Percentiles rank a stretch among this genome's conserved stretches.
Evolutionary conservation across 1,140 invertebrate genomes (phyloP).

Genomic region (Drosophila mauritiana): DNA sequence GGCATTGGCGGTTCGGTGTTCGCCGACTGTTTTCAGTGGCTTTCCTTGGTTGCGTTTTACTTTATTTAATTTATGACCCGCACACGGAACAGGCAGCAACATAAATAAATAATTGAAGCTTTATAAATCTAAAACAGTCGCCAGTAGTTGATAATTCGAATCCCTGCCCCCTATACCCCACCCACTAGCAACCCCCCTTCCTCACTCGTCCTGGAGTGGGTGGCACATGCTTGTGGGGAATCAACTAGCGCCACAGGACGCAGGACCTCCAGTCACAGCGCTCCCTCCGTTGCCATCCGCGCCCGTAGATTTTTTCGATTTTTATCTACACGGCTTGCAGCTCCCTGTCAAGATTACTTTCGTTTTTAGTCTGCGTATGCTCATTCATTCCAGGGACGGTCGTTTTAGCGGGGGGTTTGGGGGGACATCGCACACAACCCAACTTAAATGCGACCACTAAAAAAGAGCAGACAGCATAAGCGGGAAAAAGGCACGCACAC

Average conservation of each 20-base stretch:
- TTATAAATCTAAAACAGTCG: conserved; percentile 61
- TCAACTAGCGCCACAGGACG: not conserved
- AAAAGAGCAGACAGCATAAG: conserved; percentile 53
- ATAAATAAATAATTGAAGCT: conserved; percentile 65
- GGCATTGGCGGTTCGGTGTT: conserved; percentile 2
- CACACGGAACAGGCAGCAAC: conserved; percentile 40
- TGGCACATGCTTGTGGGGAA: conserved; percentile 23
- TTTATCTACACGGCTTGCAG: conserved; percentile 13
- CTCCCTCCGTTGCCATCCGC: not conserved
- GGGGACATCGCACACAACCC: conserved; percentile 13
- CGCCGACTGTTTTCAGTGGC: not conserved
- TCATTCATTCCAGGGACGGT: conserved; percentile 8
- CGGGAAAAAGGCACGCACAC: conserved; percentile 50
- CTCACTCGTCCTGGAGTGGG: too few species aligned
- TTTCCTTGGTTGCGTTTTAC: conserved; percentile 36
- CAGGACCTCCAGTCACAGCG: conserved; percentile 19
- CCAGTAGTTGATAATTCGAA: conserved; percentile 55
- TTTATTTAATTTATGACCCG: conserved; percentile 63
- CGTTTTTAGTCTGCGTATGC: conserved; percentile 46
- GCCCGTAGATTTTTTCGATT: conserved; percentile 36
- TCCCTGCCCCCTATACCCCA: not conserved
- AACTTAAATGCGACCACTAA: conserved; percentile 65
- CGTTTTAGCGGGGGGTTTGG: not conserved
- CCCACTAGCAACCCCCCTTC: too few species aligned
- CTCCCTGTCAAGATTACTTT: conserved; percentile 54